Evolutionary conservation across 2,797 vertebrate species (phyloP).

Genomic region (Sebastolobus altivelis): DNA sequence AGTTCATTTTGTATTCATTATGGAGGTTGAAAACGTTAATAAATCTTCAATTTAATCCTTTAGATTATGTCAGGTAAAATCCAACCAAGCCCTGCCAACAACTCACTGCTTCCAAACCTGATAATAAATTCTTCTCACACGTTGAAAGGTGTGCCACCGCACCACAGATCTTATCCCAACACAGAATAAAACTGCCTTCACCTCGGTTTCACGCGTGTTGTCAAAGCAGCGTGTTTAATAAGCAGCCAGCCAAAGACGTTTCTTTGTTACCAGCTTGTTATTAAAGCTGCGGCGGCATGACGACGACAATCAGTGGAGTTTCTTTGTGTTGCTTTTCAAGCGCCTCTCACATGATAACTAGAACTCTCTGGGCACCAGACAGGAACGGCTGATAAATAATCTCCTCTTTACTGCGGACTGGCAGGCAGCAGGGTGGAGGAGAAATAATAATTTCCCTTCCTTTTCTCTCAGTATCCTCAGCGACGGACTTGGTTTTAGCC

Average conservation of each 20-base stretch:
- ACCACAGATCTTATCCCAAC: slow-evolving; percentile 33
- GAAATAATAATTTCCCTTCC: slow-evolving; percentile 61
- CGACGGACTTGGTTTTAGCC: slow-evolving; percentile 52
- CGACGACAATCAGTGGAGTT: slow-evolving; percentile 61
- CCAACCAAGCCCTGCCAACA: neutral
- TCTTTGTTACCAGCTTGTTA: slow-evolving; percentile 67
- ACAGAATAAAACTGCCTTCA: slow-evolving; percentile 35
- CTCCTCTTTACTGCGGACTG: slow-evolving; percentile 60
- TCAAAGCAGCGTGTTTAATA: slow-evolving; percentile 62
- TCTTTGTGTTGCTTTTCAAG: slow-evolving; percentile 64
- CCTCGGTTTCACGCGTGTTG: slow-evolving; percentile 35
- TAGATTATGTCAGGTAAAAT: neutral
- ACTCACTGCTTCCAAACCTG: neutral
- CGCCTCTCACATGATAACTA: slow-evolving; percentile 63
- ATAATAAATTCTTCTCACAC: slow-evolving; percentile 21
- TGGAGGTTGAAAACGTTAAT: neutral
- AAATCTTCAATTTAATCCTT: neutral
- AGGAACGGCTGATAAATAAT: slow-evolving; percentile 76
- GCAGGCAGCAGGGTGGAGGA: slow-evolving; percentile 44
- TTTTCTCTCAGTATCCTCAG: slow-evolving; percentile 45
- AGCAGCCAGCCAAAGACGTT: slow-evolving; percentile 46
- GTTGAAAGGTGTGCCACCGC: neutral
- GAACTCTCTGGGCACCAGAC: slow-evolving; percentile 66
- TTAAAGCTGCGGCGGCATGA: slow-evolving; percentile 68
- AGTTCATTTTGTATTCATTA: neutral